phyloP scores from a whole-genome alignment of 2,888 invertebrate species.

The Eucera pruinosa region DNA sequence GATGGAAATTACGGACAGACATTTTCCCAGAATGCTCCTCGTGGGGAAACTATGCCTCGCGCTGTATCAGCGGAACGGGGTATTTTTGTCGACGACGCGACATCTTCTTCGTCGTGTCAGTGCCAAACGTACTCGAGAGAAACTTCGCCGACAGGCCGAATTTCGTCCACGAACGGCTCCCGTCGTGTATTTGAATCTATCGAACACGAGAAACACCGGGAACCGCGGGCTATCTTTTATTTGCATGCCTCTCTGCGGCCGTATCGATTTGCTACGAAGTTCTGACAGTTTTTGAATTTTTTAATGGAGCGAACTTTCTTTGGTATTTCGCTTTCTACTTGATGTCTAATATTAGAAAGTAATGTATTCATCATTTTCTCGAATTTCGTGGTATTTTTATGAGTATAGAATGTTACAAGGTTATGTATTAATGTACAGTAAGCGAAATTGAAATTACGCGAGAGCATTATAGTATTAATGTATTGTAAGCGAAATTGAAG shows the following conservation, averaged over 20 bases:
- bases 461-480: too few relatives aligned
- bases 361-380: too few relatives aligned
- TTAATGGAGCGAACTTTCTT: background rate
- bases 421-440: too few relatives aligned
- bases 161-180: conserved; percentile 24
- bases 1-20: conserved; percentile 12
- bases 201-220: conserved; percentile 15
- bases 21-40: conserved; percentile 26
- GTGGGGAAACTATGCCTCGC: conserved; percentile 24
- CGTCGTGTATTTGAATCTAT: conserved; percentile 2
- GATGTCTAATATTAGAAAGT: too few relatives aligned
- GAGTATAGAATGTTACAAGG: too few relatives aligned
- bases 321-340: background rate
- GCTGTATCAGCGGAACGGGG: conserved; percentile 30
- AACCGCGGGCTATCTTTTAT: conserved; percentile 15
- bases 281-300: background rate
- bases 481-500: too few relatives aligned
- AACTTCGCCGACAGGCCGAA: conserved; percentile 31
- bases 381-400: too few relatives aligned
- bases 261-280: background rate
- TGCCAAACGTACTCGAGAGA: conserved; percentile 37
- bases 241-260: background rate
- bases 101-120: conserved; percentile 27
- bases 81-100: conserved; percentile 43
- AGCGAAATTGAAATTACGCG: too few relatives aligned